Evolutionary conservation across 2,113 vertebrate genomes (phyloP), one percentile per base, ranked within the genome.

Genomic region (Phainopepla nitens): DNA sequence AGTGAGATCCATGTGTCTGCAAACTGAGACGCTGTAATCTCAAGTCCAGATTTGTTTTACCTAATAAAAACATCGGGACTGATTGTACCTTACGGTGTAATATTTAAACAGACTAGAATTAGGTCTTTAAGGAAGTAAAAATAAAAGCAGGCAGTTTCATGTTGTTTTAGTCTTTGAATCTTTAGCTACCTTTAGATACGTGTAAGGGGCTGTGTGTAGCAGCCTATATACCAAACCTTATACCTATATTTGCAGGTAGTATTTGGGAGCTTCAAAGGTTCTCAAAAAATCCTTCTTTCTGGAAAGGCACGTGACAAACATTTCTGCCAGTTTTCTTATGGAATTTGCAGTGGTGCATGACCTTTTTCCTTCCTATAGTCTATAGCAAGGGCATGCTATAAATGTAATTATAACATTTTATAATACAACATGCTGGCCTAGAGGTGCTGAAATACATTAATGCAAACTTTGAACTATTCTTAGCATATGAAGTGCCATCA

Each of bases 1-100:
- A 96, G 94, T 92, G 89, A 96, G 94, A 97, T 97, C 94, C 97
- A 95, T 87, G 77, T 87, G 91, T 96, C 97, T 97, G 82, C 56
- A 78, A 82, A 93, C 73, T 69, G 92, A 91, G 50, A 87, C 65
- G 72, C 78, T 62, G 13, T 87, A 90, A 82, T 97, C 93, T 81
- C 49, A 24, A 97, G 71, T 82, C 76, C 79, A 90, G 45, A 31
- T 68, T 96, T 95, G 65, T 44, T 88, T 84, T 77, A 49, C 77
- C 92, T 89, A 94, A 96, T 96, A 95, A 97, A 97, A 97, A 87
- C 76, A 97, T 85, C 61, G 89, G 73, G 70, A 93, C 79, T 92
- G 69, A 92, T 75, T 93, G 82, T 80, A 95, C 94, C 72, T 94
- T 75, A 31, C 79, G 31, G 82, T 89, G 58, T 58, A 89, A 87